A percentile compares a stretch with the other conserved stretches of the same genome.
Conservation (phyloP, 2,113 vertebrate genomes). For the Gnathonemus longibarbis region DNA sequence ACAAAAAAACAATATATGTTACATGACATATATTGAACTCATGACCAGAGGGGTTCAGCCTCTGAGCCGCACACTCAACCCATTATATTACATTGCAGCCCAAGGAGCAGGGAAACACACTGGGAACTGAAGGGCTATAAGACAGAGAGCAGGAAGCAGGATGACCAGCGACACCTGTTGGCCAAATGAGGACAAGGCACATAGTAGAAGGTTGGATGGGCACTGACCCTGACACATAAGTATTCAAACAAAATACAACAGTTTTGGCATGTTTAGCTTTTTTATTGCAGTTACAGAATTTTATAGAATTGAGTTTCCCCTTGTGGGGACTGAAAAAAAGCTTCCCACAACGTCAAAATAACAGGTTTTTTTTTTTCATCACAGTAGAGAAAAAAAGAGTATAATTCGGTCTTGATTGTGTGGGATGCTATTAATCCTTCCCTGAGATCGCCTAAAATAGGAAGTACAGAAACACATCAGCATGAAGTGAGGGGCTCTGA, state of each 20-base stretch:
- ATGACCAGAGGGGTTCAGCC: neutral
- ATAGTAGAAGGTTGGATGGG: neutral
- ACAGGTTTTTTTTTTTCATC: neutral
- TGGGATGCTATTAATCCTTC: neutral
- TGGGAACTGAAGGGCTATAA: neutral
- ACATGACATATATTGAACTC: neutral
- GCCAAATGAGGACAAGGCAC: neutral
- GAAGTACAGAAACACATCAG: neutral
- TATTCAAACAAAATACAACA: neutral
- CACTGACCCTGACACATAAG: neutral
- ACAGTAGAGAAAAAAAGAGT: neutral
- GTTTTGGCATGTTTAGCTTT: neutral
- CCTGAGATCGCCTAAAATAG: neutral
- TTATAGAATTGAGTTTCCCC: neutral
- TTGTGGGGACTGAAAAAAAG: neutral
- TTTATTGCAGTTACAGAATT: neutral
- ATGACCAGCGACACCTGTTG: neutral
- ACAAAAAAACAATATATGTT: neutral
- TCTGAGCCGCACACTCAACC: neutral
- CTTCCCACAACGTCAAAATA: neutral
- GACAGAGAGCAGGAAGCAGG: neutral
- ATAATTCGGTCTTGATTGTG: neutral
- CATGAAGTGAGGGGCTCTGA: neutral
- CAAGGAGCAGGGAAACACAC: neutral
- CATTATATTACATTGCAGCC: neutral